These are phyloP conservation scores for Hydropotes inermis DNA, from an alignment of 2,113 vertebrate genomes.

Conservation along the genomic window DNA sequence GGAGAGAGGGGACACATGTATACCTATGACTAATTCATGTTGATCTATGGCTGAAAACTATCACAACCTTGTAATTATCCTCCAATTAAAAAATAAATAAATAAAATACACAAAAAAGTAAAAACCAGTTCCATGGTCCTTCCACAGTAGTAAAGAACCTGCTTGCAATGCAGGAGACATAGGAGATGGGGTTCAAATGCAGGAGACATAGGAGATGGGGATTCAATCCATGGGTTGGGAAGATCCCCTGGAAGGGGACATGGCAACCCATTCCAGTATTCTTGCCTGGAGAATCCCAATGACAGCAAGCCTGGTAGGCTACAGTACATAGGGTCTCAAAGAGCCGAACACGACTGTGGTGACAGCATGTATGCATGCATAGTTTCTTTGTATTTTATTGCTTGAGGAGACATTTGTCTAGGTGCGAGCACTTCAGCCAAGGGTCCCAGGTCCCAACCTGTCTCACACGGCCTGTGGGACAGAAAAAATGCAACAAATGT, in stretches of 20 bases:
- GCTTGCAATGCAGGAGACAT: background rate
- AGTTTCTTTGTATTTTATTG: background rate
- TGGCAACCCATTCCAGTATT: background rate
- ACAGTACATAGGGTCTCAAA: background rate
- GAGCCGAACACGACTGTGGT: background rate
- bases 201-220: background rate
- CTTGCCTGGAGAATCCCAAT: background rate
- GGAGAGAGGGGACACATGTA: background rate
- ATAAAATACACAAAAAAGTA: background rate
- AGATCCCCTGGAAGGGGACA: background rate
- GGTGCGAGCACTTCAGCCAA: background rate
- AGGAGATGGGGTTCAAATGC: background rate
- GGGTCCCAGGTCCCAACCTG: background rate
- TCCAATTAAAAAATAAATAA: background rate
- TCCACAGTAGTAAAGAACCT: background rate
- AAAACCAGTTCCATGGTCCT: background rate
- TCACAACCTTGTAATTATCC: background rate
- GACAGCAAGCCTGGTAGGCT: background rate
- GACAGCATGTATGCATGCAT: accelerated
- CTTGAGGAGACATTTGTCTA: background rate
- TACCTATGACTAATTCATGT: background rate
- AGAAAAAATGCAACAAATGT: background rate
- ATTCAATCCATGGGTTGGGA: background rate
- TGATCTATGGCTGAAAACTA: background rate
- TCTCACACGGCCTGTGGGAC: background rate